phyloP scores from a whole-genome alignment of 2,797 vertebrate genomes.

The Chloroceryle inda region DNA sequence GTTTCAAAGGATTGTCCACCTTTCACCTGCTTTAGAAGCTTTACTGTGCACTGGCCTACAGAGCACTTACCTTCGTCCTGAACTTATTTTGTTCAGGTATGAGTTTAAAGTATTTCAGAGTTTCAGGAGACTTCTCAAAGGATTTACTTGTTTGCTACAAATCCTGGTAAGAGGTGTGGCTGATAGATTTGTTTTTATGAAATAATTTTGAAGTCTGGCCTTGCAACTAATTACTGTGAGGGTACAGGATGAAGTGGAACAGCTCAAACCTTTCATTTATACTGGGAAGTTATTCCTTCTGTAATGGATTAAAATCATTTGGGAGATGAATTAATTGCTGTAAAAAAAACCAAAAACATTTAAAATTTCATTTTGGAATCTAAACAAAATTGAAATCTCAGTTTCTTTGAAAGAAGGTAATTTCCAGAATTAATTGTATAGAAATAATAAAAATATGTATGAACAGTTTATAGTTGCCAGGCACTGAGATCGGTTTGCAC shows the following conservation, averaged over 20 bases:
- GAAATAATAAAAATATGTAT: not conserved
- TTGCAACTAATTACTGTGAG: not conserved
- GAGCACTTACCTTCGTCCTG: not conserved
- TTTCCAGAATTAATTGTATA: not conserved
- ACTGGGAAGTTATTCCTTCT: not conserved
- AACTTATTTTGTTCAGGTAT: not conserved
- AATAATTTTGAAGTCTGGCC: not conserved
- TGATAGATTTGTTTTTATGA: not conserved
- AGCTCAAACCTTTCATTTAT: not conserved
- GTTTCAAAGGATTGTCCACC: not conserved
- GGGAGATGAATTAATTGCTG: not conserved
- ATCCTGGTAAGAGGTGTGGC: not conserved
- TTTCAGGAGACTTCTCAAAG: not conserved
- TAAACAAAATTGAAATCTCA: not conserved
- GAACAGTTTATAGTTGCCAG: not conserved
- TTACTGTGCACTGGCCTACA: not conserved
- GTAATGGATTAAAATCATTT: not conserved
- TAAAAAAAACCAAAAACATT: not conserved
- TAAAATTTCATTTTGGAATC: not conserved
- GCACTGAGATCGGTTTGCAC: not conserved
- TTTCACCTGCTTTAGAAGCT: not conserved
- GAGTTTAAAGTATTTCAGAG: not conserved
- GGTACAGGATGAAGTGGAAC: not conserved
- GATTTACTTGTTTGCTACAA: not conserved
- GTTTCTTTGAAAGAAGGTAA: not conserved